phyloP scores from a whole-genome alignment of 2,113 vertebrate genomes.

The Nycticorax nycticorax region DNA sequence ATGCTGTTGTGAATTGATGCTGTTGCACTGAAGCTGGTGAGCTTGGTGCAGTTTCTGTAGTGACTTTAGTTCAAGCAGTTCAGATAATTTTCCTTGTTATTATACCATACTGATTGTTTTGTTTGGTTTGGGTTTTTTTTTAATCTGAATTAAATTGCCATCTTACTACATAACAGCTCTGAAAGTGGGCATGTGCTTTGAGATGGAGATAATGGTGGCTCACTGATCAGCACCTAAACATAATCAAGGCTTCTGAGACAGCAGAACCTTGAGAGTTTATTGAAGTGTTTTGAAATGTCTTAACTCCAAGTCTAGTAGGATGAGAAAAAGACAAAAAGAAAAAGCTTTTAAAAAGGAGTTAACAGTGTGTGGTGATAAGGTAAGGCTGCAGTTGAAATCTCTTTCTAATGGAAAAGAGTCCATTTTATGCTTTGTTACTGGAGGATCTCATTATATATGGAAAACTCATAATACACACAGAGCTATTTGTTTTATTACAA shows the following conservation, averaged over 20 bases:
- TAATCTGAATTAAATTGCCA: background rate
- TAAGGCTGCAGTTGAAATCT: background rate
- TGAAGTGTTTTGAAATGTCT: background rate
- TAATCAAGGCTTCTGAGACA: background rate
- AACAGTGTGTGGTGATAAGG: background rate
- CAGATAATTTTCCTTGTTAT: background rate
- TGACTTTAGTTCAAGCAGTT: background rate
- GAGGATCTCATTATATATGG: background rate
- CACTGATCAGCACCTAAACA: background rate
- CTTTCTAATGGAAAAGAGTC: background rate
- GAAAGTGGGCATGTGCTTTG: background rate
- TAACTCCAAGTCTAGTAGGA: background rate
- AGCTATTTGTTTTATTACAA: background rate
- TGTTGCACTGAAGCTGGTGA: background rate
- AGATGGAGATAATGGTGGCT: background rate
- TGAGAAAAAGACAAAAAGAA: background rate
- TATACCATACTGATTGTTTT: background rate
- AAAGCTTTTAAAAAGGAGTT: background rate
- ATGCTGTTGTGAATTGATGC: background rate
- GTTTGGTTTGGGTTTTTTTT: background rate
- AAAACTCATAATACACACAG: background rate
- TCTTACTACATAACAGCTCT: background rate
- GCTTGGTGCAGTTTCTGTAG: background rate
- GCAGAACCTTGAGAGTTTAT: background rate
- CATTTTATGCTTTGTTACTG: background rate